Conservation (phyloP, 2,113 vertebrate species). For the Rhinolophus ferrumequinum region DNA sequence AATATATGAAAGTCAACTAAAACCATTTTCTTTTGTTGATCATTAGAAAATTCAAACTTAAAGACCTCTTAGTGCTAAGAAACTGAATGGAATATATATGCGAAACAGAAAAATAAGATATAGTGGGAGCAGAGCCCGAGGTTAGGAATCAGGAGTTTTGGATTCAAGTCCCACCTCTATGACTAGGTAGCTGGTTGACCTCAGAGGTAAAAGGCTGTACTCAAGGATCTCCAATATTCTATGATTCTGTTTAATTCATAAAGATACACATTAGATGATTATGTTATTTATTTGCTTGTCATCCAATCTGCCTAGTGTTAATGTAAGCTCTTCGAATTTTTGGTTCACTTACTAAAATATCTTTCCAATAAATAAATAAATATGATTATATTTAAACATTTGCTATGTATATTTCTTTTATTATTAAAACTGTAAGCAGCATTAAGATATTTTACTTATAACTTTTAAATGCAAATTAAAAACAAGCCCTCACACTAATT, state of each 20-base stretch:
- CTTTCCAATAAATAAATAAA: neutral
- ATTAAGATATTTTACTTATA: neutral
- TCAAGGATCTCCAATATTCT: neutral
- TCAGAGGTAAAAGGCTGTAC: neutral
- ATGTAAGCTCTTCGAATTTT: neutral
- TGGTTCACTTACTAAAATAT: conserved; percentile 1
- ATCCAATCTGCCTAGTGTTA: neutral
- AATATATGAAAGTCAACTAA: neutral
- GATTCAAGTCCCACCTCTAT: neutral
- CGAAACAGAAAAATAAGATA: neutral
- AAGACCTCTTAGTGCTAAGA: conserved; percentile 30
- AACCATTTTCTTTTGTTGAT: conserved; percentile 20
- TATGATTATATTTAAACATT: neutral
- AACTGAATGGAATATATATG: neutral
- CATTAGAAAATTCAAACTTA: conserved; percentile 52
- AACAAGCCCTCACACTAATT: neutral
- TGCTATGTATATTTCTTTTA: neutral
- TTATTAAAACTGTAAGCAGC: neutral
- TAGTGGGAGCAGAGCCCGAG: neutral
- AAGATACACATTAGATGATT: neutral
- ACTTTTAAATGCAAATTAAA: conserved; percentile 33
- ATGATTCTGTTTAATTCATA: neutral
- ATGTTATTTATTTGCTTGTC: neutral
- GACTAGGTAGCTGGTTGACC: neutral
- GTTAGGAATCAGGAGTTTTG: neutral